These are phyloP conservation scores for Xanthia togata DNA, from an alignment of 2,888 invertebrate genomes.

Conservation along the genomic window DNA sequence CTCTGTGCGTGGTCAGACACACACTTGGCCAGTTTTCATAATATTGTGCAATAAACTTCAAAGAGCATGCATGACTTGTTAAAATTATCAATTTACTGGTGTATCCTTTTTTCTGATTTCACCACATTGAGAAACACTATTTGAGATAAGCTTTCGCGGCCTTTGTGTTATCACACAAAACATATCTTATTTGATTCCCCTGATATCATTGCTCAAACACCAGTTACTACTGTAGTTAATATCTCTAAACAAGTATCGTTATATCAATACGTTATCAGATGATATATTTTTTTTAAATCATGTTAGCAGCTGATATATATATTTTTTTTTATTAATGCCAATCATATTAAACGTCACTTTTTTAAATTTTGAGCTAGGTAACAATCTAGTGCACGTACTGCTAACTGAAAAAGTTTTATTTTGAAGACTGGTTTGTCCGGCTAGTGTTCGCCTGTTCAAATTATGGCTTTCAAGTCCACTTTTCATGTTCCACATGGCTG, in stretches of 20 bases:
- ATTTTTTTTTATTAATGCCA: too few relatives aligned
- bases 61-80: constrained; percentile 17
- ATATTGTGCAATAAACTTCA: constrained; percentile 16
- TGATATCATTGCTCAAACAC: constrained; percentile 54
- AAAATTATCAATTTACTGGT: constrained; percentile 5
- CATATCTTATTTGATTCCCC: constrained; percentile 61
- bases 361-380: background rate
- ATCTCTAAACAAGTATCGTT: constrained; percentile 15
- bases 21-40: background rate
- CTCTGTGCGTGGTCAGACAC: background rate
- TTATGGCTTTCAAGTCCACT: background rate
- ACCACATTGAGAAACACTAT: constrained; percentile 42
- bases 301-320: too few relatives aligned
- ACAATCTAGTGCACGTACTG: constrained; percentile 1
- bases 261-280: constrained; percentile 19
- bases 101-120: constrained; percentile 27
- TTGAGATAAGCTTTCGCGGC: constrained; percentile 51
- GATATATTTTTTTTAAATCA: too few relatives aligned
- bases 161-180: constrained; percentile 52
- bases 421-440: background rate
- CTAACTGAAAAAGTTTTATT: background rate
- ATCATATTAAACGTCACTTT: background rate
- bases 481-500: background rate
- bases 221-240: constrained; percentile 33
- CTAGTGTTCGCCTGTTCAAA: background rate